These are phyloP conservation scores for Palloptera scutellata DNA, from an alignment of 2,888 invertebrate species.

Conservation along the genomic window DNA sequence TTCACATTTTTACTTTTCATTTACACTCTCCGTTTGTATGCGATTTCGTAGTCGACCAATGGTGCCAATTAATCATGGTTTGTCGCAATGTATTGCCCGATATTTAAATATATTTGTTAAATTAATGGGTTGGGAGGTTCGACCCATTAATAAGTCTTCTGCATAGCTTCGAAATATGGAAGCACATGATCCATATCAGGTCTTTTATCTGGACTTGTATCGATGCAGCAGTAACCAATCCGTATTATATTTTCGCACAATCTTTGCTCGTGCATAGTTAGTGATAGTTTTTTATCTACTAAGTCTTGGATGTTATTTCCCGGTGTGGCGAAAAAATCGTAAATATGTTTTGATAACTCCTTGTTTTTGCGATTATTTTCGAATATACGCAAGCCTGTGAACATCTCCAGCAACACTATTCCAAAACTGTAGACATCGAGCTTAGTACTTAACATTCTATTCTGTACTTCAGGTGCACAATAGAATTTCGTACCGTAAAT, in stretches of 20 bases:
- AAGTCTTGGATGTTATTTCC: conserved; percentile 54
- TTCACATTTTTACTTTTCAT: too few species aligned
- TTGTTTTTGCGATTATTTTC: conserved; percentile 69
- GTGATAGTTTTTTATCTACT: conserved; percentile 64
- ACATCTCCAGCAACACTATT: conserved; percentile 84
- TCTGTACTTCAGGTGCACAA: conserved; percentile 84
- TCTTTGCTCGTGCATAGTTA: conserved; percentile 48
- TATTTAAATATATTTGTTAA: too few species aligned
- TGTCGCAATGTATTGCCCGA: too few species aligned
- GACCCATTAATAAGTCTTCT: too few species aligned
- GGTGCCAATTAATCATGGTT: too few species aligned
- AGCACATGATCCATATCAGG: conserved; percentile 73
- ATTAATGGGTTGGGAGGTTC: too few species aligned
- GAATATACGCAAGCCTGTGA: conserved; percentile 77
- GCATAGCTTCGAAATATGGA: too few species aligned
- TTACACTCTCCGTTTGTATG: too few species aligned
- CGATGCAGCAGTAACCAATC: conserved; percentile 76
- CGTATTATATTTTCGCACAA: conserved; percentile 70
- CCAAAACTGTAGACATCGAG: conserved; percentile 96
- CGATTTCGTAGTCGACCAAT: too few species aligned
- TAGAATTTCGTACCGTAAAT: conserved; percentile 95
- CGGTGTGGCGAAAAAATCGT: conserved; percentile 40
- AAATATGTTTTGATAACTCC: conserved; percentile 71
- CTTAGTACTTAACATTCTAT: conserved; percentile 83
- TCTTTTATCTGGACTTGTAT: conserved; percentile 70